Conservation (phyloP, 1,140 invertebrate species). For the Brachionus koreanus region DNA sequence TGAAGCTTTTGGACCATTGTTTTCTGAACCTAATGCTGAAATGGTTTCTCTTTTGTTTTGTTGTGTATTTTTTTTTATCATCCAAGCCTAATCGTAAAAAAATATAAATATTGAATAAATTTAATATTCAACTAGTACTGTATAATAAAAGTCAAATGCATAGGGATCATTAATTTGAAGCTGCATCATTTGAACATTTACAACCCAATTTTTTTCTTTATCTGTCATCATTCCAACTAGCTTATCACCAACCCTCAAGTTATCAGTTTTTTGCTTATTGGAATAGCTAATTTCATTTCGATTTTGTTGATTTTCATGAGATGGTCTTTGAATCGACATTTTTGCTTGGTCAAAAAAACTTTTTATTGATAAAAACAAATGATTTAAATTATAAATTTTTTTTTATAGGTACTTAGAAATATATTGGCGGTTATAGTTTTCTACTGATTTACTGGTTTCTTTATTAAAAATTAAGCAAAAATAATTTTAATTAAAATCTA, state of each 20-base stretch:
- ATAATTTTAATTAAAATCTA: background rate
- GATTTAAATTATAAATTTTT: background rate
- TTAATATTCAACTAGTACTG: constrained; percentile 50
- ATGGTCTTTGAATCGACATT: background rate
- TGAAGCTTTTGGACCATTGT: constrained; percentile 1
- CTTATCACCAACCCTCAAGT: constrained; percentile 63
- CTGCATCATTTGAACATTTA: constrained; percentile 84
- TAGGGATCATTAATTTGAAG: constrained; percentile 63
- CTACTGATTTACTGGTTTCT: background rate
- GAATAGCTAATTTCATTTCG: background rate
- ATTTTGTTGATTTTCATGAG: background rate
- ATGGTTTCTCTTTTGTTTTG: background rate
- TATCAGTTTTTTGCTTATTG: constrained; percentile 26
- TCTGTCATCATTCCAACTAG: constrained; percentile 84
- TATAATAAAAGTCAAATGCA: constrained; percentile 61
- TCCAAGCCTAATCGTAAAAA: background rate
- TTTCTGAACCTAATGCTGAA: background rate
- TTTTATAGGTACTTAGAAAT: background rate
- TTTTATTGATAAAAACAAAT: background rate
- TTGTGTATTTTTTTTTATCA: constrained; percentile 10
- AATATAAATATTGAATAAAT: background rate
- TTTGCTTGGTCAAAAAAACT: constrained; percentile 1
- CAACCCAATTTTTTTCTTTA: constrained; percentile 84
- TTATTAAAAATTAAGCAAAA: background rate
- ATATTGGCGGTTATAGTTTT: background rate